Evolutionary conservation across 2,797 vertebrate genomes (phyloP), one percentile per base, ranked within the genome.

Genomic region (Lindbergichthys nudifrons): DNA sequence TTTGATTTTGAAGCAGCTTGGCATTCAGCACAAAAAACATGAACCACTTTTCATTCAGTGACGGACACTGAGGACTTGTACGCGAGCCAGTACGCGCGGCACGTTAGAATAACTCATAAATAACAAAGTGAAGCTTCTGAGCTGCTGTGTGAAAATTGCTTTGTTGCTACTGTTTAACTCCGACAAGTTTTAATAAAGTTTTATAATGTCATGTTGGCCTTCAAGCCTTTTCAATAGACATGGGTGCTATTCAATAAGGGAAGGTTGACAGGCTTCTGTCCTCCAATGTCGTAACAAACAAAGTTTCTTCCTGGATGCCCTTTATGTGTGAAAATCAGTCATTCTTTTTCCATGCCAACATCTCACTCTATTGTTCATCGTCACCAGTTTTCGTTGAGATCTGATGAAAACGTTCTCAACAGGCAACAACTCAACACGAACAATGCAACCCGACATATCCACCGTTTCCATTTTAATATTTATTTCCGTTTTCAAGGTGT

Each of bases 101-200:
- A 78, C 66, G 70, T 81, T 77, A 68, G 52, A 87, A 64, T 77
- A 65, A 72, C 76, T 79, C 77, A 74, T 71, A 32, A 85, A 81
- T 74, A 80, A 89, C 68, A 61, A 84, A 82, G 75, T 71, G 66
- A 89, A 76, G 54, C 79, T 79, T 89, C 74, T 81, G 79, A 88
- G 85, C 86, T 86, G 59, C 84, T 87, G 54, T 91, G 88, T 92
- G 82, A 89, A 85, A 73, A 83, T 73, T 91, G 81, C 79, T 89
- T 86, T 90, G 86, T 90, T 86, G 82, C 87, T 82, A 79, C 85
- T 84, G 75, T 91, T 89, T 91, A 76, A 86, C 88, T 89, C 65
- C 51, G 48, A 77, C 75, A 87, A 87, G 61, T 91, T 90, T 91
- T 81, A 93, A 92, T 93, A 92, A 92, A 92, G 84, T 91, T 93